phyloP scores from a whole-genome alignment of 2,113 vertebrate species.

The Sceloporus undulatus region DNA sequence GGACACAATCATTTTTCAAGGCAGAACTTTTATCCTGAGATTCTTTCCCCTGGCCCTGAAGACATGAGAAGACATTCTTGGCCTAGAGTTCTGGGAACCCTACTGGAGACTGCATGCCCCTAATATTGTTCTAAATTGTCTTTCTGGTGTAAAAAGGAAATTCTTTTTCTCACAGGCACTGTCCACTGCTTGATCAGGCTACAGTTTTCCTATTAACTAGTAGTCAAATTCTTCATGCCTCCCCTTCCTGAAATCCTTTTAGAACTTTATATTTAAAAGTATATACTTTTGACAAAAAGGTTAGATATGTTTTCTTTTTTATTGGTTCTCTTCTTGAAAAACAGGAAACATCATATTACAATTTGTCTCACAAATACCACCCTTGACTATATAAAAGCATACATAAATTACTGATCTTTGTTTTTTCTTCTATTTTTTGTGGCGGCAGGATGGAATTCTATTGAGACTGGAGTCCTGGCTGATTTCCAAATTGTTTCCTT shows the following conservation, averaged over 20 bases:
- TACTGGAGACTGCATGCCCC: no score
- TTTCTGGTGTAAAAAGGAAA: no score
- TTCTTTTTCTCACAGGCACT: no score
- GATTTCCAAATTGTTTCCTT: conserved; percentile 44
- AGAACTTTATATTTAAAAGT: conserved; percentile 41
- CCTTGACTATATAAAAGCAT: background rate
- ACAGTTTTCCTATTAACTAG: background rate
- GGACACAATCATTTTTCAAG: no score
- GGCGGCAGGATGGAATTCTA: conserved; percentile 16
- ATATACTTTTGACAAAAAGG: conserved; percentile 18
- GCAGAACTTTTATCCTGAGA: no score
- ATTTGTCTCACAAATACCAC: conserved; percentile 3
- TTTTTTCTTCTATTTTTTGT: conserved; percentile 23
- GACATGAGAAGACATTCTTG: no score
- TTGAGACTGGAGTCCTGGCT: conserved; percentile 13
- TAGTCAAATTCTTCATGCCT: conserved; percentile 24
- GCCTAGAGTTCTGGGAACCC: no score
- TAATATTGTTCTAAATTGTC: no score
- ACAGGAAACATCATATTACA: conserved; percentile 36
- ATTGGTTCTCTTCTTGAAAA: conserved; percentile 33
- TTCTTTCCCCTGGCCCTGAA: no score
- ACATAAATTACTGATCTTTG: conserved; percentile 38
- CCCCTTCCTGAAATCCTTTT: background rate
- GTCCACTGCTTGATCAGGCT: no score
- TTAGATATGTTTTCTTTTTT: conserved; percentile 28